Percentiles rank a stretch among this genome's conserved stretches.
These are phyloP conservation scores for Danio albolineatus DNA, from an alignment of 2,797 vertebrate species.

Conservation along the genomic window DNA sequence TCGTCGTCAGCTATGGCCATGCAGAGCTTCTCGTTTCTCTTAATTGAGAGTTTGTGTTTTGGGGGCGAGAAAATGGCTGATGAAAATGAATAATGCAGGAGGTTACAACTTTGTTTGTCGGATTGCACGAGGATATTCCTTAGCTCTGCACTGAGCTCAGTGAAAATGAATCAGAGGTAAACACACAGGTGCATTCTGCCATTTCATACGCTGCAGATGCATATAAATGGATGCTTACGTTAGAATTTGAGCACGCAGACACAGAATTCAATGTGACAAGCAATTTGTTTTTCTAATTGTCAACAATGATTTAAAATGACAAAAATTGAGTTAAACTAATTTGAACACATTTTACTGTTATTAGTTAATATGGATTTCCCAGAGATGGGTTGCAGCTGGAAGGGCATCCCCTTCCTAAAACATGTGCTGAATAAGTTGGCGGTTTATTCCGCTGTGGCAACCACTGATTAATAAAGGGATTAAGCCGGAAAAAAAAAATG, in stretches of 20 bases:
- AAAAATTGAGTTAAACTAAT: neutral
- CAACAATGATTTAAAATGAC: too few relatives aligned
- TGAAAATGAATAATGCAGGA: slow-evolving; percentile 60
- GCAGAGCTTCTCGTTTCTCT: slow-evolving; percentile 52
- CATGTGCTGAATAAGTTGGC: too few relatives aligned
- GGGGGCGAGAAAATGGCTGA: slow-evolving; percentile 49
- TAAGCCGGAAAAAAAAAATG: too few relatives aligned
- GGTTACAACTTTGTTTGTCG: slow-evolving; percentile 50
- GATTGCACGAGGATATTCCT: slow-evolving; percentile 32
- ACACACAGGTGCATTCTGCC: neutral
- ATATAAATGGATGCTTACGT: neutral
- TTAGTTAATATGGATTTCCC: too few relatives aligned
- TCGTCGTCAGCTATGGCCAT: slow-evolving; percentile 54
- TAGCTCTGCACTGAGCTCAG: slow-evolving; percentile 20
- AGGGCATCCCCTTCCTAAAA: too few relatives aligned
- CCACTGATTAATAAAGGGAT: too few relatives aligned
- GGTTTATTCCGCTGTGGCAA: too few relatives aligned
- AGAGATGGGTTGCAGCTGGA: too few relatives aligned
- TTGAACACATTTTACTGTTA: too few relatives aligned
- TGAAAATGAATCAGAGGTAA: slow-evolving; percentile 23
- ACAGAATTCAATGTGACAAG: too few relatives aligned
- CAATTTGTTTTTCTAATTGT: too few relatives aligned
- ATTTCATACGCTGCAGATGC: neutral
- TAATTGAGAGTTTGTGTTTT: slow-evolving; percentile 60
- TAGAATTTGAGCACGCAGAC: neutral